Percentiles rank a stretch among this genome's conserved stretches.
Evolutionary conservation across 2,888 invertebrate genomes (phyloP).

Genomic region (Nomada lathburiana): DNA sequence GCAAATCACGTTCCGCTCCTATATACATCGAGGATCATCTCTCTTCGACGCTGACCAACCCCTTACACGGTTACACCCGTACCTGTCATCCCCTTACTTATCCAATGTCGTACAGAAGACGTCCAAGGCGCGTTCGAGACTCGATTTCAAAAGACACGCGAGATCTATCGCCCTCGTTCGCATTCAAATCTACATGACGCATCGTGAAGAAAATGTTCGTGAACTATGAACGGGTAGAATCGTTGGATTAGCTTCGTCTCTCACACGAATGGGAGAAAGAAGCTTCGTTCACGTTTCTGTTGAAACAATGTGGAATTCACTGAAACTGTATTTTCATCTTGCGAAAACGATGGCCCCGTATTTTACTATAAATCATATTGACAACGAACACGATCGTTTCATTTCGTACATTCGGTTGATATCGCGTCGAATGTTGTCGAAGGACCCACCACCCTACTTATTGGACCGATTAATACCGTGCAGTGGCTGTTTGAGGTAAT

Average conservation of each 20-base stretch:
- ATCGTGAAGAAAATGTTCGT: conserved; percentile 34
- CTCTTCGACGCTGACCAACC: conserved; percentile 80
- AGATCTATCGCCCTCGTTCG: conserved; percentile 57
- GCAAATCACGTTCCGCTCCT: conserved; percentile 81
- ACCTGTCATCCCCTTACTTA: conserved; percentile 79
- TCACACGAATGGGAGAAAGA: no score
- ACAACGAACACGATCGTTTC: neutral
- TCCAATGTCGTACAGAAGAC: conserved; percentile 73
- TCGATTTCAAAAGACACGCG: conserved; percentile 71
- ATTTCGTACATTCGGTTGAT: neutral
- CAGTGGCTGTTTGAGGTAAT: neutral
- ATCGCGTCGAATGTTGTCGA: no score
- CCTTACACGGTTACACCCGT: conserved; percentile 73
- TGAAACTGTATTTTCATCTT: no score
- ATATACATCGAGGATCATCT: conserved; percentile 81
- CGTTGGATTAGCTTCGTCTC: conserved; percentile 5
- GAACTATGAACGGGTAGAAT: neutral
- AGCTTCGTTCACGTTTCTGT: neutral
- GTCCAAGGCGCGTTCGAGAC: conserved; percentile 59
- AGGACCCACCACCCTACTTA: no score
- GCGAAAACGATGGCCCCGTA: no score
- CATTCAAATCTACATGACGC: conserved; percentile 34
- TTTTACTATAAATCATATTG: no score
- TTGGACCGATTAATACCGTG: no score
- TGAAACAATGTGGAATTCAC: neutral